A percentile compares a stretch with the other conserved stretches of the same genome.
phyloP scores from a whole-genome alignment of 2,797 vertebrate species.

The Fratercula arctica region DNA sequence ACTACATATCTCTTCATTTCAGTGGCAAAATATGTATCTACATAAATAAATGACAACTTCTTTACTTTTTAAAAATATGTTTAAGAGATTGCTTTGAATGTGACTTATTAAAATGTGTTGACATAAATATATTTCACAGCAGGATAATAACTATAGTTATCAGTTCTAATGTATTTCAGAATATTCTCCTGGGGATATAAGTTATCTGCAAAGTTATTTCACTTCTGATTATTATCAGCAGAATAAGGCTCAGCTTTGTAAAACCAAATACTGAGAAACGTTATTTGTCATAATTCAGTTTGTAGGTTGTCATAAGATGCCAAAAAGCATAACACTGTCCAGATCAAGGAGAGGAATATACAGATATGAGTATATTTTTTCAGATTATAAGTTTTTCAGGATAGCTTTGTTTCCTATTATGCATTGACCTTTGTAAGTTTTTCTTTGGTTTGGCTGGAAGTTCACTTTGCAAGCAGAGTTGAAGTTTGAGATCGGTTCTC shows the following conservation, averaged over 20 bases:
- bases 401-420: not conserved
- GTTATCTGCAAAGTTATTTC: conserved; percentile 22
- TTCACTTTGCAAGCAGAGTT: not conserved
- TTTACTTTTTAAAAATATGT: not conserved
- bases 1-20: not conserved
- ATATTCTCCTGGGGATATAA: not conserved
- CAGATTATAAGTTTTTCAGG: not conserved
- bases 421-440: not conserved
- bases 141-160: not conserved
- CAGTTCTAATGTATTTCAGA: not conserved
- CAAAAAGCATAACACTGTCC: not conserved
- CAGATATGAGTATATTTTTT: not conserved
- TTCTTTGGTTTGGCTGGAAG: not conserved
- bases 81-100: not conserved
- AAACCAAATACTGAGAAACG: not conserved
- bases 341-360: not conserved
- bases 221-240: not conserved
- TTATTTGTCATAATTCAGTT: not conserved
- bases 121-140: not conserved
- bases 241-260: not conserved
- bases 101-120: not conserved
- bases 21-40: not conserved
- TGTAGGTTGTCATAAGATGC: not conserved
- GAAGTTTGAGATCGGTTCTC: conserved; percentile 16
- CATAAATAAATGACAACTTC: not conserved